phyloP scores from a whole-genome alignment of 1,140 invertebrate species.

The Leptinotarsa undecemlineata region DNA sequence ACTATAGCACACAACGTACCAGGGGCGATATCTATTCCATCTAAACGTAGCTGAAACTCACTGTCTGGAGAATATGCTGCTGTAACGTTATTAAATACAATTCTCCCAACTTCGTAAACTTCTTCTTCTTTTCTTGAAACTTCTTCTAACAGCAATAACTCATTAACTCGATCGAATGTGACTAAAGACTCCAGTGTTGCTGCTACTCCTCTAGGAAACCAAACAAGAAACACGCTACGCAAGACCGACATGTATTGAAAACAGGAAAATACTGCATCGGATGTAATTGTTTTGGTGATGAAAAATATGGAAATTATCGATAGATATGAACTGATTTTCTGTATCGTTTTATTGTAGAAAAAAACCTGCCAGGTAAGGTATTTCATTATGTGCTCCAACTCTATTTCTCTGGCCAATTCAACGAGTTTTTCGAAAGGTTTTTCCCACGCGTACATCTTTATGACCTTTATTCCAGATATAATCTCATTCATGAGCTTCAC shows the following conservation, averaged over 20 bases:
- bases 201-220: constrained; percentile 71
- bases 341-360: neutral
- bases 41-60: constrained; percentile 63
- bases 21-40: constrained; percentile 60
- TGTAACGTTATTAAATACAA: constrained; percentile 58
- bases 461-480: constrained; percentile 69
- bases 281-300: constrained; percentile 68
- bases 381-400: neutral
- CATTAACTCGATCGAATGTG: constrained; percentile 63
- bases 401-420: neutral
- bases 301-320: constrained; percentile 73
- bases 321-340: constrained; percentile 61
- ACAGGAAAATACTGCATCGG: constrained; percentile 71
- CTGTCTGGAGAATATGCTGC: constrained; percentile 65
- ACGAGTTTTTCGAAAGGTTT: constrained; percentile 59
- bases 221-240: constrained; percentile 65
- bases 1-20: constrained; percentile 74
- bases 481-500: constrained; percentile 82
- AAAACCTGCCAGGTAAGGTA: neutral
- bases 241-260: constrained; percentile 71
- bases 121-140: constrained; percentile 50
- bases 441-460: constrained; percentile 83
- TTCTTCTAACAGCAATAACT: constrained; percentile 66
- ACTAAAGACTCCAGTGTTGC: constrained; percentile 59
- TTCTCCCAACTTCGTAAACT: constrained; percentile 41